Evolutionary conservation across 2,888 invertebrate genomes (phyloP), one percentile per base, ranked within the genome.

Genomic region (Drosophila rubida): DNA sequence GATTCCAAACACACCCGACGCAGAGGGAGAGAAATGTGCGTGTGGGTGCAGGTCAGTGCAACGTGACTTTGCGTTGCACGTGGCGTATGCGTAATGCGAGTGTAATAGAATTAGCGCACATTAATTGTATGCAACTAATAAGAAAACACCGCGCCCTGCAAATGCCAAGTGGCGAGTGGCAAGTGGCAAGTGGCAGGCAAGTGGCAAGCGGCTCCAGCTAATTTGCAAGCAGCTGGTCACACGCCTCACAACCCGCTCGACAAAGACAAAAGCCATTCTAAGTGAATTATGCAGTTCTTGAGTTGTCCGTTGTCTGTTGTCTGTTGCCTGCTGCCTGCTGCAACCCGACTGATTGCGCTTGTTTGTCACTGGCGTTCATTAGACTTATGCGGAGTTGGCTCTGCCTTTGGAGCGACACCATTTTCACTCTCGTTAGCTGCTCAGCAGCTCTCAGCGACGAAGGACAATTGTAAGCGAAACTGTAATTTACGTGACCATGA

Each of bases 121-220:
- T 59, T 72, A 70, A 55, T 67, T 69, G 65, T 54, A 42, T 46
- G 16, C 48, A 37, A 16, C 35, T 45, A 50, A 16, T n/a, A 22
- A 22, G 30, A 42, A 42, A 27, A 13, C 2, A 23, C 19, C 30
- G 27, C 41, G 2, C 8, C 35, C 37, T 53, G 23, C 19, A 39
- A 27, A 19, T 19, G 19, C 19, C 19, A 19, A 19, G 19, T 19
- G 13, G 7, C 11, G 23, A 25, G 13, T 44, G 14, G 9, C 41
- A 41, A n/a, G n/a, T n/a, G n/a, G n/a, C n/a, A n/a, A n/a, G n/a
- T n/a, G 23, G 19, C 50, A 27, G 13, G 7, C 9, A 23, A 25
- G 13, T 44, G 14, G 9, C 41, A 41, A n/a, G n/a, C n/a, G n/a
- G n/a, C n/a, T n/a, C n/a, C n/a, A 37, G 13, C 35, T 37, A 37